These are phyloP conservation scores for Nibea albiflora DNA, from an alignment of 2,113 vertebrate species.

Conservation along the genomic window DNA sequence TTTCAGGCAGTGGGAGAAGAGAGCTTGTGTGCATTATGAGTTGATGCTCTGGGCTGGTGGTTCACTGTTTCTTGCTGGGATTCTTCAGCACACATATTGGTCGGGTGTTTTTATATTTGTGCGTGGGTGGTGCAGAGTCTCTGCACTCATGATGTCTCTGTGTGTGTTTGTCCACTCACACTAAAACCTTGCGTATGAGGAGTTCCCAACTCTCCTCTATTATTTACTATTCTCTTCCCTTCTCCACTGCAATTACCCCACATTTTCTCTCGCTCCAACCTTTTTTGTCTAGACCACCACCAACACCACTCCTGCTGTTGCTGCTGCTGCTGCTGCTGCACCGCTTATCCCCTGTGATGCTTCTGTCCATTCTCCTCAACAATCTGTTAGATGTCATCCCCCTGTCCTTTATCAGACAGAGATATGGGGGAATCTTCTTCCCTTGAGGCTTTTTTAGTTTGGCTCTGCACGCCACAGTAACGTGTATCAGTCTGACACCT, in stretches of 20 bases:
- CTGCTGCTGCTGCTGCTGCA: background rate
- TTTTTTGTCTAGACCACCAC: conserved; percentile 44
- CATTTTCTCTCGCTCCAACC: conserved; percentile 46
- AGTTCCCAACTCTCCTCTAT: conserved; percentile 73
- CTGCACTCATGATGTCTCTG: background rate
- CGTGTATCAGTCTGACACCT: conserved; percentile 70
- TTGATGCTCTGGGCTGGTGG: conserved; percentile 6
- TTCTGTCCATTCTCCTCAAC: conserved; percentile 12
- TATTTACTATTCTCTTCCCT: conserved; percentile 72
- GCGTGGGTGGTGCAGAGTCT: conserved; percentile 24
- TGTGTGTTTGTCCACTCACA: conserved; percentile 41
- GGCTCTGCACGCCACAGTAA: conserved; percentile 6
- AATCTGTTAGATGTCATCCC: conserved; percentile 23
- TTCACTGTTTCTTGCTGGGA: conserved; percentile 10
- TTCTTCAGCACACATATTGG: conserved; percentile 24
- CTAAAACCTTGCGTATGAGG: conserved; percentile 41
- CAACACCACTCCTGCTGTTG: conserved; percentile 1
- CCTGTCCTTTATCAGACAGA: conserved; percentile 42
- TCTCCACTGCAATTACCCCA: conserved; percentile 54
- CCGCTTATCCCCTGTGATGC: conserved; percentile 18
- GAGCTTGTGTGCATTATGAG: conserved; percentile 18
- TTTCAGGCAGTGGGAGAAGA: conserved; percentile 43
- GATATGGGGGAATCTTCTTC: conserved; percentile 47
- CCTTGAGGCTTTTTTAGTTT: conserved; percentile 40
- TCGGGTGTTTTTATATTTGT: conserved; percentile 9